Conservation (phyloP, 2,113 vertebrate genomes). For the Rostratula benghalensis region DNA sequence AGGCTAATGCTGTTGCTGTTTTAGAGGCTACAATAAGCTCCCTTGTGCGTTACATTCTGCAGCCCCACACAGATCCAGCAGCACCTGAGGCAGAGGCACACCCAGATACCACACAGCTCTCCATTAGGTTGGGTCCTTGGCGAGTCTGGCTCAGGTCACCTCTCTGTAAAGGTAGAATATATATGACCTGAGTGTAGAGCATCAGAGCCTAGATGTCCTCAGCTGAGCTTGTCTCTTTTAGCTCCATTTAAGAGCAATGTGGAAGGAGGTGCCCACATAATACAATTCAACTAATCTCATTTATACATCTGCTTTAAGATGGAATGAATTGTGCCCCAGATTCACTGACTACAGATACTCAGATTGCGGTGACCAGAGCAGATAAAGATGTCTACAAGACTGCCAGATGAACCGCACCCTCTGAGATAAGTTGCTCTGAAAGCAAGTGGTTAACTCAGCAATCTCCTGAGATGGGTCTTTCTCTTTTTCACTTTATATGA, state of each 20-base stretch:
- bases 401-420: background rate
- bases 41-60: background rate
- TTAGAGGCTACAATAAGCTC: background rate
- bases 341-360: background rate
- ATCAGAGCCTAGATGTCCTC: background rate
- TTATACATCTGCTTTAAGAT: background rate
- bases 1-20: background rate
- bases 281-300: background rate
- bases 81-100: background rate
- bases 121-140: background rate
- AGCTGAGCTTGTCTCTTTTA: background rate
- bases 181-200: background rate
- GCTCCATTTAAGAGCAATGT: background rate
- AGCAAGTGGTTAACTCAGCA: background rate
- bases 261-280: background rate
- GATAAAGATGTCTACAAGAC: background rate
- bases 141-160: background rate
- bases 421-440: background rate
- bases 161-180: background rate
- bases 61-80: background rate
- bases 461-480: background rate
- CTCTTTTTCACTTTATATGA: background rate
- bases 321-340: background rate
- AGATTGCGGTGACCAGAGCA: background rate
- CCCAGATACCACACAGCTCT: background rate